Conservation (phyloP, 2,113 vertebrate species). For the Rallus limicola region DNA sequence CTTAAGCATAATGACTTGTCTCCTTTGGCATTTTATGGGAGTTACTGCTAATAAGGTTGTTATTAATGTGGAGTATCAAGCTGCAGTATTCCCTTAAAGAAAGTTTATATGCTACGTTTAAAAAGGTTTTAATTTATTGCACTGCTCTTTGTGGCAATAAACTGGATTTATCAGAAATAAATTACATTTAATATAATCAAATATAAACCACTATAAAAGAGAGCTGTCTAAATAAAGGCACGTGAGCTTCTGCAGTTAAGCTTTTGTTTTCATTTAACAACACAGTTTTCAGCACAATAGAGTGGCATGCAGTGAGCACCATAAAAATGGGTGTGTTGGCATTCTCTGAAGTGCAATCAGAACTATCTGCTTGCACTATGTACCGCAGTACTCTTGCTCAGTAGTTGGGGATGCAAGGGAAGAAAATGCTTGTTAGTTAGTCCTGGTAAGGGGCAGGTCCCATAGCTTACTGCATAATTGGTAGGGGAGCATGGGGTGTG, state of each 20-base stretch:
- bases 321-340: conserved; percentile 74
- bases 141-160: neutral
- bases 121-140: neutral
- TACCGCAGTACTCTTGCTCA: conserved; percentile 73
- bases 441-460: neutral
- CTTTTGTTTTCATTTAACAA: neutral
- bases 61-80: neutral
- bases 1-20: neutral
- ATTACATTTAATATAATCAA: neutral
- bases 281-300: conserved; percentile 26
- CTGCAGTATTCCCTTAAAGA: neutral
- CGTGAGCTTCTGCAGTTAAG: neutral
- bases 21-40: neutral
- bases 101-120: neutral
- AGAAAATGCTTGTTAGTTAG: neutral
- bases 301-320: conserved; percentile 69
- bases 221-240: neutral
- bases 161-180: neutral
- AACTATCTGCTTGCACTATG: conserved; percentile 50
- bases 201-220: neutral
- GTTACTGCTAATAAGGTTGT: neutral
- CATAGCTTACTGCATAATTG: neutral
- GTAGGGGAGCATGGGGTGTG: neutral
- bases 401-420: neutral
- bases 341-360: conserved; percentile 74